Evolutionary conservation across 2,888 invertebrate genomes (phyloP).

Genomic region (Stenoptilia bipunctidactyla): DNA sequence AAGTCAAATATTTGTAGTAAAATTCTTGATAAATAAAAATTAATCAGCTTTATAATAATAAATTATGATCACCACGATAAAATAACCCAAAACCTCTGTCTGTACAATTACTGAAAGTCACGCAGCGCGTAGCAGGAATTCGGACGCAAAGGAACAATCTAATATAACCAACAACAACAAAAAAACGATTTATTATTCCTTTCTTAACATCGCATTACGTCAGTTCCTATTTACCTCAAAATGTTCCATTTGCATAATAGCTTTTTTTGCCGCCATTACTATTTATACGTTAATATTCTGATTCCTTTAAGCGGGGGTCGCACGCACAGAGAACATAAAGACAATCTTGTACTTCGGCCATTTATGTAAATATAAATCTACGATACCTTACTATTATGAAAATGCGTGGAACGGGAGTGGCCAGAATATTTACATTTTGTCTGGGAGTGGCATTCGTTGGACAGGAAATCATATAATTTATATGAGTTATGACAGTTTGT

Average conservation of each 20-base stretch:
- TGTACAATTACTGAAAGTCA: constrained; percentile 17
- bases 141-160: constrained; percentile 35
- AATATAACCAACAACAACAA: constrained; percentile 32
- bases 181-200: constrained; percentile 59
- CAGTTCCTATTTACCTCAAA: constrained; percentile 67
- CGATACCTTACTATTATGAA: constrained; percentile 56
- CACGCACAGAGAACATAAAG: constrained; percentile 69
- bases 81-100: no score
- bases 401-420: constrained; percentile 54
- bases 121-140: constrained; percentile 21
- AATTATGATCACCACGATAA: no score
- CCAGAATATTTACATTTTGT: constrained; percentile 44
- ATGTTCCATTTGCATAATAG: constrained; percentile 71
- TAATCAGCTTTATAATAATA: no score
- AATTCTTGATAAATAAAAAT: no score
- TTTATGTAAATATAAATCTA: constrained; percentile 66
- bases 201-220: constrained; percentile 56
- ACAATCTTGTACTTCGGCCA: constrained; percentile 62
- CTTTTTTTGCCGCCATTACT: constrained; percentile 65
- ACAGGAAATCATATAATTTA: constrained; percentile 20
- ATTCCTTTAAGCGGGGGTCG: constrained; percentile 53
- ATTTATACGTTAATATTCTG: constrained; percentile 65
- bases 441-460: constrained; percentile 45
- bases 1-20: no score
- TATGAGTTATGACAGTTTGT: constrained; percentile 25